These are phyloP conservation scores for Drosophila sp. DNA, from an alignment of 1,140 invertebrate species.

Conservation along the genomic window DNA sequence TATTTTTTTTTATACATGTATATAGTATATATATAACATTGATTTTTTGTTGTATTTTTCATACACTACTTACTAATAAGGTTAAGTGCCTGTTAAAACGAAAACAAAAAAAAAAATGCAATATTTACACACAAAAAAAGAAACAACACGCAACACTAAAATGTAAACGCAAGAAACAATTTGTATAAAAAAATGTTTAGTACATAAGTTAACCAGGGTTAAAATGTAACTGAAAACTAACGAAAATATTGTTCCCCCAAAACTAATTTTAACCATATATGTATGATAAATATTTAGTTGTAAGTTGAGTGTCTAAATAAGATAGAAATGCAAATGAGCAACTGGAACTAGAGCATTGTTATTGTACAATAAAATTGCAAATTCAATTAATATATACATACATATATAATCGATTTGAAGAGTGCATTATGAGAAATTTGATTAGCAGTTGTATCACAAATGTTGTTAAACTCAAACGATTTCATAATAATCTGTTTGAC, in stretches of 20 bases:
- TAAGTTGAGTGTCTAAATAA: neutral
- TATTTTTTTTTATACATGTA: slow-evolving; percentile 21
- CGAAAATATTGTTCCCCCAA: slow-evolving; percentile 9
- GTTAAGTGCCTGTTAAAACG: slow-evolving; percentile 67
- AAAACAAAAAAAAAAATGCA: neutral
- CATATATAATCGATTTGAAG: neutral
- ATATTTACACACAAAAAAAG: slow-evolving; percentile 1
- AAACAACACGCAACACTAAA: neutral
- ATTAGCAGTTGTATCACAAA: neutral
- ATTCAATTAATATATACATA: neutral
- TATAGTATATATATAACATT: slow-evolving; percentile 9
- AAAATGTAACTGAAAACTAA: slow-evolving; percentile 3
- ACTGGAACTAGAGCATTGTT: slow-evolving; percentile 9
- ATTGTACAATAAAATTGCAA: neutral
- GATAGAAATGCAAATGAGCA: neutral
- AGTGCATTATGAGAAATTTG: neutral
- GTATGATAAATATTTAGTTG: neutral
- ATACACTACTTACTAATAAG: slow-evolving; percentile 31
- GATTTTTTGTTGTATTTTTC: slow-evolving; percentile 27
- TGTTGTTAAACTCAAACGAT: neutral
- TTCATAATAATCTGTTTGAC: neutral
- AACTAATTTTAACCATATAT: slow-evolving; percentile 5
- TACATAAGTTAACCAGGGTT: slow-evolving; percentile 7
- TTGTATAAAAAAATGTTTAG: neutral
- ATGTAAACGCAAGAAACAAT: neutral